phyloP scores from a whole-genome alignment of 2,113 vertebrate genomes.

The Porphyrio hochstetteri region DNA sequence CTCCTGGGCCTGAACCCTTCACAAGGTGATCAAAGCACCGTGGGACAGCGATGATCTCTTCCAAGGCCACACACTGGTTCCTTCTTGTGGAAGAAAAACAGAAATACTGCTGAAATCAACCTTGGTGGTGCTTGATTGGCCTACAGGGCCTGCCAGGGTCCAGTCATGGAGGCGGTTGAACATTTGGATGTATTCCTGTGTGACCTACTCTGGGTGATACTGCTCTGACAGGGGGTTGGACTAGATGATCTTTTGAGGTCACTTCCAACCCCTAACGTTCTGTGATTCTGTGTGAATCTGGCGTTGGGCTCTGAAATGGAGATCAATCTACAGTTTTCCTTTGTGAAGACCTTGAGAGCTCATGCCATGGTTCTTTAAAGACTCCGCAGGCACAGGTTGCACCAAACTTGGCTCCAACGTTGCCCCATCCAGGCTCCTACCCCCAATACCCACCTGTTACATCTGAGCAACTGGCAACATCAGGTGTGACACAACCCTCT shows the following conservation, averaged over 20 bases:
- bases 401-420: background rate
- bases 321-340: fast-evolving
- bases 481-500: background rate
- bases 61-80: fast-evolving
- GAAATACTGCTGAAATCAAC: fast-evolving
- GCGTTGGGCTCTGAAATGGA: fast-evolving
- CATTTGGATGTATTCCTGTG: no score
- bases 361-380: fast-evolving
- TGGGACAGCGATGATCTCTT: background rate
- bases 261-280: no score
- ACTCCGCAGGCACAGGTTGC: fast-evolving
- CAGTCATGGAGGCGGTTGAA: background rate
- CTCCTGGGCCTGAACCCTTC: background rate
- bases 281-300: no score
- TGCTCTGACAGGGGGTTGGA: no score
- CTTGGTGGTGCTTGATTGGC: background rate
- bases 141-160: fast-evolving
- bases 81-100: background rate
- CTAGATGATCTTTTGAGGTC: no score
- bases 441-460: background rate
- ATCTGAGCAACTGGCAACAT: fast-evolving
- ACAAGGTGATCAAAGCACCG: fast-evolving
- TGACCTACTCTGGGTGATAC: no score
- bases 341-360: background rate
- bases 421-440: background rate